These are phyloP conservation scores for Peromyscus leucopus DNA, from an alignment of 2,113 vertebrate genomes.

Conservation along the genomic window DNA sequence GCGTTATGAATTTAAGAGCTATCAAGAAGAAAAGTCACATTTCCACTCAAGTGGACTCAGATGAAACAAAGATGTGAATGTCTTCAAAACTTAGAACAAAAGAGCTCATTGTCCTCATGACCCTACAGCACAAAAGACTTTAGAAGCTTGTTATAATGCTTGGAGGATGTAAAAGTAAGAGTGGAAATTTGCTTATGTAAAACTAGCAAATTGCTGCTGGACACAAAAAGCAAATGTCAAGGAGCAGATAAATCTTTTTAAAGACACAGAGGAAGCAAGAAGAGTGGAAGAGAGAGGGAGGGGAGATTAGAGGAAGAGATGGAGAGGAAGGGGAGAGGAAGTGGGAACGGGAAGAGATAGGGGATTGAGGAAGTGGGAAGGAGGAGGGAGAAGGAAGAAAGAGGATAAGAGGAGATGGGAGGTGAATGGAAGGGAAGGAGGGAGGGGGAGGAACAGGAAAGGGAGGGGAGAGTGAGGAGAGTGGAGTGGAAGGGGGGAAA, in stretches of 20 bases:
- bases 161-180: neutral
- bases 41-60: neutral
- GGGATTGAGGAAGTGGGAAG: neutral
- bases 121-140: neutral
- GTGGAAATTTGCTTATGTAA: neutral
- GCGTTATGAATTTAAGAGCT: neutral
- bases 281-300: neutral
- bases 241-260: neutral
- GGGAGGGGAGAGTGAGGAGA: neutral
- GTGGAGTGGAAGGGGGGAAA: neutral
- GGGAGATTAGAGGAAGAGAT: too few relatives aligned
- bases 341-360: too few relatives aligned
- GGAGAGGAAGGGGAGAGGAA: neutral
- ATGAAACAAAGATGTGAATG: neutral
- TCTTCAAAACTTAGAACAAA: neutral
- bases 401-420: too few relatives aligned
- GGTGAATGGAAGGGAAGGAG: rapidly evolving
- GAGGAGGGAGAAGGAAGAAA: neutral
- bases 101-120: neutral
- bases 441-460: rapidly evolving
- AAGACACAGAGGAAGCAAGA: neutral
- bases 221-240: neutral
- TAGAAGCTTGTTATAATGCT: neutral
- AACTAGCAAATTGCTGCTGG: neutral
- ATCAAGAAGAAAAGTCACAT: neutral